Base-by-base conservation (phyloP, 1,140 invertebrate genomes). In the Apis cerana region DNA sequence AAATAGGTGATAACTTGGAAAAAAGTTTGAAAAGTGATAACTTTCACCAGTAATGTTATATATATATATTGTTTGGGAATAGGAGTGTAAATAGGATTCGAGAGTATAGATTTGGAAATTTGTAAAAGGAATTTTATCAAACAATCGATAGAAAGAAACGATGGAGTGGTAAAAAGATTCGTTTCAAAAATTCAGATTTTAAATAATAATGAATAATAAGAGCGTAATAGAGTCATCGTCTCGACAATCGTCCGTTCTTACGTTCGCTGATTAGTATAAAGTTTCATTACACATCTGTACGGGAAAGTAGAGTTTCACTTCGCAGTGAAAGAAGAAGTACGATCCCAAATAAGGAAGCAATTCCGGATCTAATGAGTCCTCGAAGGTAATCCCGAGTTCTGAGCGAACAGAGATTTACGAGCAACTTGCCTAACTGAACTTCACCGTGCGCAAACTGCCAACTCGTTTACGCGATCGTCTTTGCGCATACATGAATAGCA, bases 381-480 rank as follows among this genome's bases (percentile, higher is more conserved):
- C 74, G 43, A 76, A 82, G 72, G 80, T 82, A 76, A 82, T 82
- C 74, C 80, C 23, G 80, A 76, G 74, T 76, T 68, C 74, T 59
- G 72, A 68, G 48, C 62, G 72, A 82, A 68, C 80, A 61, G 74
- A 82, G 80, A 82, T 82, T 82, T 82, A 82, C 80, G 80, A 68
- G 72, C 56, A 33, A 76, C 43, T 76, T 82, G 80, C 54, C 64
- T 68, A 76, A 82, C 72, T 75, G 56, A 82, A 82, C 80, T 82
- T 82, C 72, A 61, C 72, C 48, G 64, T 69, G 54, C 72, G 23
- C 74, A 27, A 80, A 80, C 82, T 82, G 76, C 80, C 82, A 83
- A 80, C 82, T 83, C 82, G 82, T 83, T 80, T 80, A 83, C 82
- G 82, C 67, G 82, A 83, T 80, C 77, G 68, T 72, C 76, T 65